Percentiles rank a stretch among this genome's conserved stretches.
These are phyloP conservation scores for Dryocosmus kuriphilus DNA, from an alignment of 2,888 invertebrate species.

Conservation along the genomic window DNA sequence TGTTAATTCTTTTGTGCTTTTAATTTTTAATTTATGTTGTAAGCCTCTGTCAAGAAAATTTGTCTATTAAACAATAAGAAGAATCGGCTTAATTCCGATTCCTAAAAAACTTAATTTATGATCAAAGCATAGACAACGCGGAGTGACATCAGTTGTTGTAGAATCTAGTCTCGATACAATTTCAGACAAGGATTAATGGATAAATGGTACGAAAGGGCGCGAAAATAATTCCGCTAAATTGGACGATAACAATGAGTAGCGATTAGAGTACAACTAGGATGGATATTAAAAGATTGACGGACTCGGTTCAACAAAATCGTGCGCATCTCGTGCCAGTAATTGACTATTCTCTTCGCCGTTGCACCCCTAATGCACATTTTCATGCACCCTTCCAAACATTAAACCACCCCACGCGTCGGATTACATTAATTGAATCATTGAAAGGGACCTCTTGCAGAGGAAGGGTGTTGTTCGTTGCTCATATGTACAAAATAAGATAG, in stretches of 20 bases:
- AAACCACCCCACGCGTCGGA: conserved; percentile 39
- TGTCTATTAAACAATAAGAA: neutral
- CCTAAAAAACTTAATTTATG: conserved; percentile 12
- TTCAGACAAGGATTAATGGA: conserved; percentile 58
- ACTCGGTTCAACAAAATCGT: conserved; percentile 3
- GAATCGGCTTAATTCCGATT: neutral
- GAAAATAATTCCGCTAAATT: conserved; percentile 68
- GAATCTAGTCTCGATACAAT: conserved; percentile 37
- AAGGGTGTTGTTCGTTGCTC: conserved; percentile 44
- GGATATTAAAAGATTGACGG: conserved; percentile 42
- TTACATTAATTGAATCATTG: conserved; percentile 65
- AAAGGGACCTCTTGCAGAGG: conserved; percentile 46
- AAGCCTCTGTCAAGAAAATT: no score
- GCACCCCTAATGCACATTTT: conserved; percentile 53
- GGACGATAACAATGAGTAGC: conserved; percentile 59
- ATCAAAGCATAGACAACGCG: neutral
- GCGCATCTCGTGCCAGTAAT: conserved; percentile 59
- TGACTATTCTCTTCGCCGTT: conserved; percentile 63
- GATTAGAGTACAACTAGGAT: conserved; percentile 55
- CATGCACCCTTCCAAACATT: conserved; percentile 35
- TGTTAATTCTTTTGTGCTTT: no score
- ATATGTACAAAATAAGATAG: conserved; percentile 16
- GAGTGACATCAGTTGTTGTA: conserved; percentile 41
- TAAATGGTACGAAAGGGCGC: conserved; percentile 50
- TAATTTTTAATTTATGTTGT: no score